Percentiles rank a stretch among this genome's conserved stretches.
phyloP scores from a whole-genome alignment of 2,113 vertebrate genomes.

The Albula goreensis region DNA sequence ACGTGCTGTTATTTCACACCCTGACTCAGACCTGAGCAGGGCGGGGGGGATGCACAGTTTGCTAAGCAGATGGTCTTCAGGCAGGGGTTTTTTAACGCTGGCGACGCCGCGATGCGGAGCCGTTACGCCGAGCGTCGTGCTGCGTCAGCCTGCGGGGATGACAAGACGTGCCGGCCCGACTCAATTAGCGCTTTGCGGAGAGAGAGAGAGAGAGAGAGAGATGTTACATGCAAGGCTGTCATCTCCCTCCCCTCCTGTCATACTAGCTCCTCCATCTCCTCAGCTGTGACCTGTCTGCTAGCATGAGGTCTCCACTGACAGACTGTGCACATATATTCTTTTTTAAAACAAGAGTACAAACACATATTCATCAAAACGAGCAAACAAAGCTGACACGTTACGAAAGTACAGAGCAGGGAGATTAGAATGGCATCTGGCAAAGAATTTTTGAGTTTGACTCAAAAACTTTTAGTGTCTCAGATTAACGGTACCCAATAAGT shows the following conservation, averaged over 20 bases:
- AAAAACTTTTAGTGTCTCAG: background rate
- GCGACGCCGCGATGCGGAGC: background rate
- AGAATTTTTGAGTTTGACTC: background rate
- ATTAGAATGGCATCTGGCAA: background rate
- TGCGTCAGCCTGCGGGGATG: background rate
- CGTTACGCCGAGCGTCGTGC: background rate
- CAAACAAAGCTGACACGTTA: background rate
- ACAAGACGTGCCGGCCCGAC: background rate
- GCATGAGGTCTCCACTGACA: background rate
- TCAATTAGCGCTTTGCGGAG: constrained; percentile 13
- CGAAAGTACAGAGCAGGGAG: background rate
- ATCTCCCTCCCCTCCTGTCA: background rate
- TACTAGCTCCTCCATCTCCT: too few species aligned
- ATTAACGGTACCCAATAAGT: background rate
- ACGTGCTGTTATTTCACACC: background rate
- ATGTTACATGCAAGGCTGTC: background rate
- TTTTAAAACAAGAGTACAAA: background rate
- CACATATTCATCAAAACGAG: background rate
- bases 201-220: constrained; percentile 9
- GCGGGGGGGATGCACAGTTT: background rate
- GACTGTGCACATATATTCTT: background rate
- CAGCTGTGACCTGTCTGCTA: background rate
- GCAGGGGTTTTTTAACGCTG: constrained; percentile 7
- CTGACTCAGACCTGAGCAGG: background rate
- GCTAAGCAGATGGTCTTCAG: constrained; percentile 23